Percentiles rank a stretch among this genome's conserved stretches.
Conservation (phyloP, 2,113 vertebrate species). For the Chionis minor region DNA sequence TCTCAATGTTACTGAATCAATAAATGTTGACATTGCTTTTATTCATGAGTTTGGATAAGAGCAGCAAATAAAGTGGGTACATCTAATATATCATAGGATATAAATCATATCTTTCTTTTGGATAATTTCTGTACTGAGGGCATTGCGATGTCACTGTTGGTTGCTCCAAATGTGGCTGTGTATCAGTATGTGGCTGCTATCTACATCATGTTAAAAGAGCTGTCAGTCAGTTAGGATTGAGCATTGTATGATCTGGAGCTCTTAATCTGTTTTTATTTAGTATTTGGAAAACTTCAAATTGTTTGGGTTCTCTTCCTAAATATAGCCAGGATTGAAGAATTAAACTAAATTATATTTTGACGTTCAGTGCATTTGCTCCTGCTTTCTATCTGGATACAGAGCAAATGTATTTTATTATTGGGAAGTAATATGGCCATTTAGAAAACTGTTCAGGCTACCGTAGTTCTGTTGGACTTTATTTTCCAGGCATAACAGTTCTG, state of each 20-base stretch:
- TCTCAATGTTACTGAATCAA: background rate
- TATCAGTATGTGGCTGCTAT: background rate
- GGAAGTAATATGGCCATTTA: background rate
- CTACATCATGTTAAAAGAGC: background rate
- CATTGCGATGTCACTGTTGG: background rate
- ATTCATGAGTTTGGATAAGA: background rate
- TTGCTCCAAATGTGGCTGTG: background rate
- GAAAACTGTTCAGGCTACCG: background rate
- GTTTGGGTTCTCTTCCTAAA: background rate
- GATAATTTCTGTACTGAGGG: background rate
- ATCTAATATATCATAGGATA: background rate
- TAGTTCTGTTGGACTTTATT: background rate
- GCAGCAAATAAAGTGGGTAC: background rate
- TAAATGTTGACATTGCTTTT: background rate
- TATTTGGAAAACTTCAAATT: background rate
- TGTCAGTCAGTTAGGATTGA: background rate
- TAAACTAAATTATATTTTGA: background rate
- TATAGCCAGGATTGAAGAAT: background rate
- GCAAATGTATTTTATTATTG: background rate
- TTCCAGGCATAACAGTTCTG: background rate
- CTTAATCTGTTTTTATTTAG: background rate
- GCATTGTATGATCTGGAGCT: background rate
- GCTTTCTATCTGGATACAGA: background rate
- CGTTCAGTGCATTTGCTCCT: background rate
- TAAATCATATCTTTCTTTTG: background rate